Base-by-base conservation (phyloP, 2,113 vertebrate species). In the Coracopsis vasa region DNA sequence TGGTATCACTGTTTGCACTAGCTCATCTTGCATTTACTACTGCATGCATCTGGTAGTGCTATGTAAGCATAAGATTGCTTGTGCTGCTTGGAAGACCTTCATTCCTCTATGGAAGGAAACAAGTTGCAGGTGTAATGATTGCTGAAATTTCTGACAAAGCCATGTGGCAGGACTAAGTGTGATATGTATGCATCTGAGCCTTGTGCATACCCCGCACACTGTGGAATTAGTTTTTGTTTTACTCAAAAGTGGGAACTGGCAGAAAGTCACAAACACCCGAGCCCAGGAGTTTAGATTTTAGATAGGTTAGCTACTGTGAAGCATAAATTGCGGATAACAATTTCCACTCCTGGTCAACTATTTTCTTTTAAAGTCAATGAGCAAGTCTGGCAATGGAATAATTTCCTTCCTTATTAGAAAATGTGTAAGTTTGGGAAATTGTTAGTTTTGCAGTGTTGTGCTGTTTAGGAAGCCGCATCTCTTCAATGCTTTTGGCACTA, bases 361-460 rank as follows among this genome's bases (percentile, higher is more conserved):
- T n/a, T 65, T 33, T 80, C 21, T 94, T 86, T 77, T 51, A 20
- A 92, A 61, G 56, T 70, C 45, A 61, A 4, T 45, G 53, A 83
- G 6, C 2, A 8, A 65, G 21, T 60, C 31, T 82, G 62, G 41
- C 60, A 79, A 35, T 56, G n/a, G 44, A 80, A 53, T 18, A 39
- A 16, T 31, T 72, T 95, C 83, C 18, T 88, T 62, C 33, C 15
- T 61, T 74, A 58, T 70, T 51, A 62, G 28, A 80, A 93, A 77
- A 78, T 18, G 10, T 39, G 29, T 83, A 62, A 33, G 4, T 71
- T 90, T 71, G 48, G 31, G 62, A 83, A 20, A 42, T 53, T 13
- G 4, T 86, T 31, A 61, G 42, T 80, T 78, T 37, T 37, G 18
- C 1, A 13, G 19, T 50, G 19, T 69, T 82, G 33, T 29, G n/a